Base-by-base conservation (phyloP, 2,797 vertebrate species). In the Chloroceryle inda region DNA sequence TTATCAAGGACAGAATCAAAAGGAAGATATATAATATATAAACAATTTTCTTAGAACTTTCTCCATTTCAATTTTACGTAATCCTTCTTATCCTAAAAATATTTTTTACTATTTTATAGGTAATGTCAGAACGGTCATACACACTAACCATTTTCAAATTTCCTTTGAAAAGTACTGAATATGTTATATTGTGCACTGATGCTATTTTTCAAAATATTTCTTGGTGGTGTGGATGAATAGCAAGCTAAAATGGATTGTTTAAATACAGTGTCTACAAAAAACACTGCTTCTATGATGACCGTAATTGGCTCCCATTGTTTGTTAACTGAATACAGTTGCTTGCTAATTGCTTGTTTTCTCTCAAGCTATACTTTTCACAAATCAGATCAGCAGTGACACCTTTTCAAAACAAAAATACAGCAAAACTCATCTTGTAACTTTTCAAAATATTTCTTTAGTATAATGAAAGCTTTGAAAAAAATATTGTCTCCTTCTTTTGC, bases 341-440 rank as follows among this genome's bases (percentile, higher is more conserved):
- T 73, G 49, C 38, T 94, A 92, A 94, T 89, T 92, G 52, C 56
- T 45, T 89, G 59, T 83, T 94, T 91, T 42, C 59, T 85, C 59
- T 44, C 72, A 37, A 89, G 52, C 52, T 83, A 50, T 40, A 61
- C 20, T 74, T 90, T 89, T 74, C 79, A 86, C 31, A 92, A 68
- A 89, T 40, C 59, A 71, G 59, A 89, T 58, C 35, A 89, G 44
- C 47, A 92, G 82, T 49, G 40, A 64, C 61, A 74, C 11, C 20
- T 88, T 80, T 64, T 58, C 45, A 66, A 40, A 45, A 74, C 31
- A 80, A 90, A 91, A 59, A 33, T 26, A 74, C 44, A 79, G 49
- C 33, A 78, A 45, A 82, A 80, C 11, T 95, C 21, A 77, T 86
- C 76, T 74, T 50, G 22, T 68, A 80, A 56, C 8, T 37, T 56